Evolutionary conservation across 2,888 invertebrate genomes (phyloP), one percentile per base, ranked within the genome.

Genomic region (Drosophila nigricruria): DNA sequence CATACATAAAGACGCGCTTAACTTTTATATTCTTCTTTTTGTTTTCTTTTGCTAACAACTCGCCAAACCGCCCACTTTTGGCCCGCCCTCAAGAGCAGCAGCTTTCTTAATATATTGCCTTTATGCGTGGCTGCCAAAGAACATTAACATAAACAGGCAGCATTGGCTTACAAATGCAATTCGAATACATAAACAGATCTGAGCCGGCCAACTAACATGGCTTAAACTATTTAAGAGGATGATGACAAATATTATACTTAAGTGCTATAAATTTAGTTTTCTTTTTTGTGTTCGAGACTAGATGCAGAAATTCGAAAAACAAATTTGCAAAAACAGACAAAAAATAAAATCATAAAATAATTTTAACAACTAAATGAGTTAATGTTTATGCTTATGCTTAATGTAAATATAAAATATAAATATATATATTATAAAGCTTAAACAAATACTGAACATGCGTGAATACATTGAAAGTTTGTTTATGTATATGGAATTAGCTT

Each of bases 1-100:
- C 73, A 78, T 71, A 72, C 54, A 60, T 62, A 67, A 58, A 67
- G 61, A 67, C 63, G 70, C 61, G 58, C 60, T 34, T 64, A 52
- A 65, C 57, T 68, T 56, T 52, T 20, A n/a, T n/a, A n/a, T 10
- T 16, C 23, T 65, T 43, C 23, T 9, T 2, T 20, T 50, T 8
- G 23, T 27, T 34, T 9, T 42, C 3, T 32, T 54, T 43, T 36
- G 8, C 34, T 34, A 54, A 61, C 32, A 34, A 57, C 42, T 27
- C 54, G 20, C 27, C 30, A 5, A 30, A 12, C 25, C 14, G 27
- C 23, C 30, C 42, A 16, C 20, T 59, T 25, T 10, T 10, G 32
- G 36, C 43, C 42, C 38, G 30, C 45, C 58, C 27, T n/a, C 9
- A 27, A 32, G 36, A 32, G 27, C 47, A 36, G 53, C 53, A 18